Base-by-base conservation (phyloP, 1,140 invertebrate species). In the Oncopodura yosiiana region DNA sequence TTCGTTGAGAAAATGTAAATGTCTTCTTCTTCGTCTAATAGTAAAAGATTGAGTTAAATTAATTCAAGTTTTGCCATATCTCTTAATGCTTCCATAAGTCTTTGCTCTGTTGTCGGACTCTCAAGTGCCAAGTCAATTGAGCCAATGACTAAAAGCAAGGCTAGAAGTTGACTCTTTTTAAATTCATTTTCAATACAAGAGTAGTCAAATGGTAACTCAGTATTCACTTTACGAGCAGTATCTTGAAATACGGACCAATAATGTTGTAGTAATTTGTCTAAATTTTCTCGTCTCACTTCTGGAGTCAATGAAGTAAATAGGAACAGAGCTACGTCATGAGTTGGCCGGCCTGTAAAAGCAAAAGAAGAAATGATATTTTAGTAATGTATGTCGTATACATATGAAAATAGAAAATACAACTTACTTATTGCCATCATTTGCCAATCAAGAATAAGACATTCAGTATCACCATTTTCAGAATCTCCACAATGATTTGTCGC, bases 241-340 rank as follows among this genome's bases (percentile, higher is more conserved):
- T 55, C 53, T 56, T 64, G 44, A 29, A 87, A 73, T 11, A 74
- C 70, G 26, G 77, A 69, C 74, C 82, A 85, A 65, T 87, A 87
- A 18, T 74, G 71, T 55, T 84, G 79, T 39, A 87, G 73, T 14
- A 87, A 68, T 0, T 69, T 63, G 9, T 77, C 71, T 0, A 78
- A 79, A 57, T 80, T 74, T 14, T 74, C 64, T 24, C 82, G 74
- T 23, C 84, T 72, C 42, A 83, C 65, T 63, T 83, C 79, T 1
- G 82, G 81, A 0, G 82, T 77, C 24, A 86, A 70, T 1, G 83
- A 86, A 52, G 82, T 86, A n/a, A 86, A 75, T 3, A 87, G 67
- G n/a, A 87, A 69, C 21, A 87, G 67, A 1, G 85, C 84, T 0
- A 87, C 72, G 66, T 87, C 85, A 64, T 86, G 86, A n/a, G 80